These are phyloP conservation scores for Heterotis niloticus DNA, from an alignment of 2,113 vertebrate species.

Conservation along the genomic window DNA sequence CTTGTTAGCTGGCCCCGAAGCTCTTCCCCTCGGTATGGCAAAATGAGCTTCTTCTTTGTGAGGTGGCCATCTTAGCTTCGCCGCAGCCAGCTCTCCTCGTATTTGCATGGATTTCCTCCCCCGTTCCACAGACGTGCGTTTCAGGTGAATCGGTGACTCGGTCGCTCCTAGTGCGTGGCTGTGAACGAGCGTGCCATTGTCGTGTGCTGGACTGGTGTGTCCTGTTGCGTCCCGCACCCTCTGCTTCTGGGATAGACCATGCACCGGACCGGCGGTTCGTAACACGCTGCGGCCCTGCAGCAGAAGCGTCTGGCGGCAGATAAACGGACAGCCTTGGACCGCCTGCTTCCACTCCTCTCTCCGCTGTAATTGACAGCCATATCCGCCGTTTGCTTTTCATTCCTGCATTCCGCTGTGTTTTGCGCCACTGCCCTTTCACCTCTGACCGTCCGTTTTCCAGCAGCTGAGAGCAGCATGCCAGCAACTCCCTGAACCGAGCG, in stretches of 20 bases:
- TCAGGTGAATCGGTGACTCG: too few species aligned
- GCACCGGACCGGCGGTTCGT: background rate
- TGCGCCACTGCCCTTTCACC: constrained; percentile 24
- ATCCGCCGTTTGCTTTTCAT: constrained; percentile 24
- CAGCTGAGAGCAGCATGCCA: background rate
- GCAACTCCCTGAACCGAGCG: constrained; percentile 13
- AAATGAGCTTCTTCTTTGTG: too few species aligned
- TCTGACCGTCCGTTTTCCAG: constrained; percentile 19
- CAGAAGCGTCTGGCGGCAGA: background rate
- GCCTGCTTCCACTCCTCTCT: constrained; percentile 19
- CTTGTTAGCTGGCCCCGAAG: too few species aligned
- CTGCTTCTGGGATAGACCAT: background rate
- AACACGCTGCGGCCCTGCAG: background rate
- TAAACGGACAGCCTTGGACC: background rate
- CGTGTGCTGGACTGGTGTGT: too few species aligned
- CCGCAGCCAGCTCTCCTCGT: too few species aligned
- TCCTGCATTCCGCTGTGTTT: constrained; percentile 25
- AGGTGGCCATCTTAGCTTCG: too few species aligned
- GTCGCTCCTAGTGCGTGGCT: too few species aligned
- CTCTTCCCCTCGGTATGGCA: too few species aligned
- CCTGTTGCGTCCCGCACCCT: background rate
- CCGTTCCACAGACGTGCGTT: too few species aligned
- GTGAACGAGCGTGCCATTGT: too few species aligned
- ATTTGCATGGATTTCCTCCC: too few species aligned
- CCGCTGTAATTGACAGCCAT: constrained; percentile 21